Conservation (phyloP, 64 coral and sea anemone species). For the Pachyseris speciosa region DNA sequence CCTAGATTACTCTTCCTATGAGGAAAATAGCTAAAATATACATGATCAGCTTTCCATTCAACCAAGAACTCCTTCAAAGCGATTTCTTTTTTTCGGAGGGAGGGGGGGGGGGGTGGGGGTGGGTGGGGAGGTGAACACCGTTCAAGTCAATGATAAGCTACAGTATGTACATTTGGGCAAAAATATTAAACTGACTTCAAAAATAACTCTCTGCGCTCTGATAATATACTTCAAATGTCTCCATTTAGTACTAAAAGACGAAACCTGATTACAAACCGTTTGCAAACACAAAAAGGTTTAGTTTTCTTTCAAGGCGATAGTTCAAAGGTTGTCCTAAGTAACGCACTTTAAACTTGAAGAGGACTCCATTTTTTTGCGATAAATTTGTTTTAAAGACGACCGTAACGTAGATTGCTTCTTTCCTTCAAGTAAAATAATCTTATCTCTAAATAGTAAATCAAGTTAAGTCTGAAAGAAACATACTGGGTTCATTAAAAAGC, state of each 20-base stretch:
- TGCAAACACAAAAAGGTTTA: not conserved
- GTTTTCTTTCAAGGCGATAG: too few relatives aligned
- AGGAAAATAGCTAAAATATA: slow-evolving; percentile 23
- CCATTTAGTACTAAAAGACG: too few relatives aligned
- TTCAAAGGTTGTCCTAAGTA: too few relatives aligned
- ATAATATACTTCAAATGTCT: not conserved
- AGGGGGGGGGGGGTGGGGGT: not conserved
- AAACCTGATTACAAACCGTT: too few relatives aligned
- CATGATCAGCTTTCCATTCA: slow-evolving; percentile 4
- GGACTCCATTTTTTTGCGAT: too few relatives aligned
- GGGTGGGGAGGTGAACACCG: not conserved
- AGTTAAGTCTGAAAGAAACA: too few relatives aligned
- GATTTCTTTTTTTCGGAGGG: not conserved
- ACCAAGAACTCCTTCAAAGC: not conserved
- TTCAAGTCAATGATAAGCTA: not conserved
- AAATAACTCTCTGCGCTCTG: not conserved
- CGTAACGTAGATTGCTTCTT: too few relatives aligned
- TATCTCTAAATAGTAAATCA: too few relatives aligned
- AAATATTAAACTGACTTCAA: slow-evolving; percentile 13
- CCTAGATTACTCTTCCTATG: not conserved
- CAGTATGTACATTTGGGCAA: slow-evolving; percentile 32
- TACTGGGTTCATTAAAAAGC: too few relatives aligned
- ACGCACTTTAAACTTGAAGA: too few relatives aligned
- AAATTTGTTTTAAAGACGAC: too few relatives aligned
- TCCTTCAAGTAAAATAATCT: too few relatives aligned